These are phyloP conservation scores for Pavo muticus DNA, from an alignment of 2,113 vertebrate genomes.

Conservation along the genomic window DNA sequence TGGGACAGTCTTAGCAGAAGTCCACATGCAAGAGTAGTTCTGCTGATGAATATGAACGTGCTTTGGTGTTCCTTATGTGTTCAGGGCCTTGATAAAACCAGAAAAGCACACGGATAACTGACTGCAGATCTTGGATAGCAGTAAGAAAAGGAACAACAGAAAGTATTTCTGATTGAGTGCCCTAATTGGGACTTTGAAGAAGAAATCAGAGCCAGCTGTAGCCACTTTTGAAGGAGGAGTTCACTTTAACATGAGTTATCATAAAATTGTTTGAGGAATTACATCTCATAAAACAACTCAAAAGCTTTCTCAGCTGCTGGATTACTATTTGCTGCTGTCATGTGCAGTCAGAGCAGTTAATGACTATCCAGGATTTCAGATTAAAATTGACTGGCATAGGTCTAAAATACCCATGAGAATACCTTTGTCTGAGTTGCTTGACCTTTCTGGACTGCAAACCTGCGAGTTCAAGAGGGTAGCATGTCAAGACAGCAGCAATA, in stretches of 20 bases:
- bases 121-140: not conserved
- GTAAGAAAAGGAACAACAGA: not conserved
- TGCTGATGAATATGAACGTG: not conserved
- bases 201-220: not conserved
- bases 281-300: not conserved
- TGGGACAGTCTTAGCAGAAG: slow-evolving; percentile 6
- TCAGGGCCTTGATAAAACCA: not conserved
- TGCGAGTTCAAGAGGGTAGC: not conserved
- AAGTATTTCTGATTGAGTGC: not conserved
- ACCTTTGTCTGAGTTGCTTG: not conserved
- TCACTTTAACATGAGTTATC: not conserved
- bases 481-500: not conserved
- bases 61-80: not conserved
- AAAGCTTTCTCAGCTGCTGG: not conserved
- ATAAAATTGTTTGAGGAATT: not conserved
- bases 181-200: not conserved
- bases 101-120: not conserved
- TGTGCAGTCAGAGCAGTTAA: not conserved
- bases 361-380: not conserved
- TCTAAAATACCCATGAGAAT: not conserved
- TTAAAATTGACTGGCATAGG: not conserved
- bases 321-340: not conserved
- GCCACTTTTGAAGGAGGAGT: not conserved
- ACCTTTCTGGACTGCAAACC: not conserved
- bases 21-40: not conserved